Base-by-base conservation (phyloP, 2,888 invertebrate genomes). In the Cephus spinipes region DNA sequence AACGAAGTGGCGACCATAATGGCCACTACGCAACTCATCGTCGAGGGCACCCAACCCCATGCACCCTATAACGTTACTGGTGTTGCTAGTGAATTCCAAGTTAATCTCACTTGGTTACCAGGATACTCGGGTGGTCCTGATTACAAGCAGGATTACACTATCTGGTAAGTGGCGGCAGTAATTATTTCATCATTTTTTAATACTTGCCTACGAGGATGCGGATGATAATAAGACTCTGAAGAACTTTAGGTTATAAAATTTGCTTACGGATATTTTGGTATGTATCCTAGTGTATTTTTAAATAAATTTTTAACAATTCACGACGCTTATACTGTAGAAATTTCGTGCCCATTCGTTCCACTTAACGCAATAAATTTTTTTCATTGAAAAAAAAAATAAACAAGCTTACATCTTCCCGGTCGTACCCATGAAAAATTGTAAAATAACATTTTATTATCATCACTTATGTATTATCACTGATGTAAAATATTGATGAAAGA, bases 1-100 rank as follows among this genome's bases (percentile, higher is more conserved):
- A 99, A 98, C 92, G 98, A 98, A 93, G 98, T 98, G 85, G 98
- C 98, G 73, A 98, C 97, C n/a, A 96, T 98, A 90, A 96, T 98
- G 79, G 96, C 97, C 32, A 95, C 96, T 84, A 97, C 97, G 75
- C 97, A 97, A 91, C 93, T 98, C 80, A 97, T 97, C 85, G 96
- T 98, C 85, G 97, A 97, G 92, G 98, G 98, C 81, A 98, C 98
- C 30, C 98, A 98, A 89, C 98, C 98, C 30, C 98, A 99, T 92
- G 98, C 99, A 73, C 99, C 99, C 0, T 97, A 97, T 93, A 99
- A 99, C 92, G 95, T 99, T 80, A 96, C 97, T 35, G 98, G 97
- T 69, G 95, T 96, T 74, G 96, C 98, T 73, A 96, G 96, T 0
- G 96, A 97, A 92, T 98, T 98, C 92, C 95, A 97, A 81, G 98